These are phyloP conservation scores for Hormaphis cornu DNA, from an alignment of 1,140 invertebrate genomes.

Conservation along the genomic window DNA sequence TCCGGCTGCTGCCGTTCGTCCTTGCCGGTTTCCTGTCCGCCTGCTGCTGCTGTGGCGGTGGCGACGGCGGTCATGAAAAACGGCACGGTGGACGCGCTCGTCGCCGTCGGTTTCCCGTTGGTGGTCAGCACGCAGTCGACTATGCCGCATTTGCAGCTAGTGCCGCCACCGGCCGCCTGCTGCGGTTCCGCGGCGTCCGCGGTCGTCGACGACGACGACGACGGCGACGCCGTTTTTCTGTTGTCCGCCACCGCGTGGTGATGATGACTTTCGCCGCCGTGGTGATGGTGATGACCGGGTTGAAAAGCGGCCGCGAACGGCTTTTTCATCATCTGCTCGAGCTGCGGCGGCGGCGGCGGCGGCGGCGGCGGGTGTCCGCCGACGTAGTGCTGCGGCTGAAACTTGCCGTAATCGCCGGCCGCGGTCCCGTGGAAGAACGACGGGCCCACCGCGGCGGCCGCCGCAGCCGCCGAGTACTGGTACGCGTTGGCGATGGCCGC, in stretches of 20 bases:
- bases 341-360: background rate
- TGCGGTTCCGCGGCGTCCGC: constrained; percentile 33
- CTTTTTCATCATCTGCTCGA: constrained; percentile 32
- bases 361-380: background rate
- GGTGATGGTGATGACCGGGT: constrained; percentile 38
- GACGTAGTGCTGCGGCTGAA: constrained; percentile 35
- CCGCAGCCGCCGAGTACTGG: constrained; percentile 35
- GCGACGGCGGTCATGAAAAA: background rate
- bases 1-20: background rate
- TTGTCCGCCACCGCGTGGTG: constrained; percentile 33
- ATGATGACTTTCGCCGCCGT: constrained; percentile 11
- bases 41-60: background rate
- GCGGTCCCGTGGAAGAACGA: constrained; percentile 23
- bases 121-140: constrained; percentile 39
- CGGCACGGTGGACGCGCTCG: background rate
- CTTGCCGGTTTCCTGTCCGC: background rate
- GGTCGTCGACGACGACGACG: constrained; percentile 6
- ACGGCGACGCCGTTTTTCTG: constrained; percentile 34
- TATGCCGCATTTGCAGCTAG: constrained; percentile 39
- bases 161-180: constrained; percentile 40
- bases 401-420: constrained; percentile 6
- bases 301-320: constrained; percentile 34
- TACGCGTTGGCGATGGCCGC: constrained; percentile 41
- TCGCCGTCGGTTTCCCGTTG: background rate
- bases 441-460: background rate